These are phyloP conservation scores for Eutrigla gurnardus DNA, from an alignment of 2,797 vertebrate genomes.

Conservation along the genomic window DNA sequence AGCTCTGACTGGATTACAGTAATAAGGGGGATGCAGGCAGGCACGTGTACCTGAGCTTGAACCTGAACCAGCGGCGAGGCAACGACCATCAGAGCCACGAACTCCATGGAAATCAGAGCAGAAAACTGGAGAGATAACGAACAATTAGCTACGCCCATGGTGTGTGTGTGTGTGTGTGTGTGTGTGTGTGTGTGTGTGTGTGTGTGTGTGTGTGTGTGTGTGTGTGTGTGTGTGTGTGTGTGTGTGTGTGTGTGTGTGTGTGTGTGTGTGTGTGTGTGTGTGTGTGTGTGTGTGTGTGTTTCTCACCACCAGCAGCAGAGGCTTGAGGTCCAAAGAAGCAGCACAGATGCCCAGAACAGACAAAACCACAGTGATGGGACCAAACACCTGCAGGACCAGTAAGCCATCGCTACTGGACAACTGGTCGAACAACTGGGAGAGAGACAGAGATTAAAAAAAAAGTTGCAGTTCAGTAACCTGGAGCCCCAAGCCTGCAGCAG, in stretches of 20 bases:
- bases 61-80: constrained; percentile 71
- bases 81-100: constrained; percentile 72
- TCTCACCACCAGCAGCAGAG: constrained; percentile 71
- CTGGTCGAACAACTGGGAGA: constrained; percentile 63
- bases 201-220: neutral
- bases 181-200: neutral
- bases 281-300: neutral
- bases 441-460: neutral
- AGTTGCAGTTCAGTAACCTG: too few species aligned
- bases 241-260: neutral
- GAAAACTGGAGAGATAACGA: constrained; percentile 58
- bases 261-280: neutral
- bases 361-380: constrained; percentile 65
- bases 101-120: constrained; percentile 68
- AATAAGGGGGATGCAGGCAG: neutral
- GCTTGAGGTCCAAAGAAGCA: constrained; percentile 57
- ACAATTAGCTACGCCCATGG: neutral
- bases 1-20: too few species aligned
- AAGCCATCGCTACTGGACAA: constrained; percentile 60
- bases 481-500: too few species aligned
- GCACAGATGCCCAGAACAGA: constrained; percentile 67
- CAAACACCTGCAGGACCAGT: constrained; percentile 71
- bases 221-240: neutral
- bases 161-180: neutral
- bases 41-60: constrained; percentile 61